Conservation (phyloP, 2,888 invertebrate genomes). For the Phrixothrix hirtus region DNA sequence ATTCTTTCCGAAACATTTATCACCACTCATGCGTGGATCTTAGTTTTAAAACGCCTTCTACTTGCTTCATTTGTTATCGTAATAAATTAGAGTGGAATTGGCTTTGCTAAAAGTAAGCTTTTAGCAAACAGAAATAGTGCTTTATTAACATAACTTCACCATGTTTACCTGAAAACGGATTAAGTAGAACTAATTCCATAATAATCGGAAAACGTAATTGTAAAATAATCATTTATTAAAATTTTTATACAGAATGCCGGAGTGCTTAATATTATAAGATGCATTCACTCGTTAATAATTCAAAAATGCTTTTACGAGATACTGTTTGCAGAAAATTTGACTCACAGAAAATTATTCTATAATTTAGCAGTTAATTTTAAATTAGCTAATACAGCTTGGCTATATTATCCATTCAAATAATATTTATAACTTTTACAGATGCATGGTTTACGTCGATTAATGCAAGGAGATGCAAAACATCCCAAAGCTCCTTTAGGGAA, state of each 20-base stretch:
- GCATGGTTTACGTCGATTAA: slow-evolving; percentile 78
- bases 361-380: not conserved
- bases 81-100: too few species aligned
- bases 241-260: too few species aligned
- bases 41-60: slow-evolving; percentile 27
- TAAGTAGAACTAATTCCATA: too few species aligned
- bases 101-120: too few species aligned
- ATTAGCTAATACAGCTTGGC: not conserved
- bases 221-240: too few species aligned
- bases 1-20: slow-evolving; percentile 26
- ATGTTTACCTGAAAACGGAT: too few species aligned
- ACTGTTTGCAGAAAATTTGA: not conserved
- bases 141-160: too few species aligned
- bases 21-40: slow-evolving; percentile 26
- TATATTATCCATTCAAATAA: not conserved
- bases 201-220: not conserved
- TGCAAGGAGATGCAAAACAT: slow-evolving; percentile 85
- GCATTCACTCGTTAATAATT: too few species aligned
- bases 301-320: too few species aligned
- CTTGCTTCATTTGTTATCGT: slow-evolving; percentile 31
- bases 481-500: slow-evolving; percentile 91
- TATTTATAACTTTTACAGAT: slow-evolving; percentile 62
- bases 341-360: too few species aligned
- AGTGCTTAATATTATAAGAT: too few species aligned
- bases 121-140: too few species aligned